phyloP scores from a whole-genome alignment of 1,140 invertebrate species.

The Pseudomyrmex pallidus region DNA sequence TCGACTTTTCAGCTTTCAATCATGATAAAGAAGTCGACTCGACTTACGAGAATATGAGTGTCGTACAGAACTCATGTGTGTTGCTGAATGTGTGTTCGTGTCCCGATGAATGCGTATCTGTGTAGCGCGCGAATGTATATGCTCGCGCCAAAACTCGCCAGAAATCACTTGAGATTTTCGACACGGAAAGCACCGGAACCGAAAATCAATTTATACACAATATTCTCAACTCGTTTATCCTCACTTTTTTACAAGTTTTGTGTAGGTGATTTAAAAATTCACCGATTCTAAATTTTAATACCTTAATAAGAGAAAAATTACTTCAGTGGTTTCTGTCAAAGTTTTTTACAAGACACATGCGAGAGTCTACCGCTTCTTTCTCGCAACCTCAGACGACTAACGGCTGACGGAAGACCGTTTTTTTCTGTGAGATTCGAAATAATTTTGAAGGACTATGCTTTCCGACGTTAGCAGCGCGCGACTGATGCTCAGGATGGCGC shows the following conservation, averaged over 20 bases:
- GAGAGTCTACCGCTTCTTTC: background rate
- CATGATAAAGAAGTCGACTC: constrained; percentile 68
- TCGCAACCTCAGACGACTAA: background rate
- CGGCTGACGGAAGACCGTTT: background rate
- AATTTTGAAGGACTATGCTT: constrained; percentile 19
- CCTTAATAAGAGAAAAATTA: too few species aligned
- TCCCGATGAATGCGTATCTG: constrained; percentile 12
- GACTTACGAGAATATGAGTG: constrained; percentile 49
- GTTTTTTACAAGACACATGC: too few species aligned
- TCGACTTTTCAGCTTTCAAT: constrained; percentile 71
- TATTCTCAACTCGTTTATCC: too few species aligned
- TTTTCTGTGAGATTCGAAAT: constrained; percentile 19
- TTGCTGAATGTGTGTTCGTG: constrained; percentile 9
- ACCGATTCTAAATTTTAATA: too few species aligned
- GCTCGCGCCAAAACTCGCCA: constrained; percentile 7
- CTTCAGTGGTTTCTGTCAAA: too few species aligned
- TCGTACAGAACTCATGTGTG: constrained; percentile 23
- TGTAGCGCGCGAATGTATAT: background rate
- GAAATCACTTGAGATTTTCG: constrained; percentile 10
- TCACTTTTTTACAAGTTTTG: too few species aligned
- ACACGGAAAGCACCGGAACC: too few species aligned
- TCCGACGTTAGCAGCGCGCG: background rate
- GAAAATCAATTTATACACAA: background rate
- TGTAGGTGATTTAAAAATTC: too few species aligned
- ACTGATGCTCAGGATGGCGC: constrained; percentile 3